These are phyloP conservation scores for Antennarius maculatus DNA, from an alignment of 2,797 vertebrate species.

Conservation along the genomic window DNA sequence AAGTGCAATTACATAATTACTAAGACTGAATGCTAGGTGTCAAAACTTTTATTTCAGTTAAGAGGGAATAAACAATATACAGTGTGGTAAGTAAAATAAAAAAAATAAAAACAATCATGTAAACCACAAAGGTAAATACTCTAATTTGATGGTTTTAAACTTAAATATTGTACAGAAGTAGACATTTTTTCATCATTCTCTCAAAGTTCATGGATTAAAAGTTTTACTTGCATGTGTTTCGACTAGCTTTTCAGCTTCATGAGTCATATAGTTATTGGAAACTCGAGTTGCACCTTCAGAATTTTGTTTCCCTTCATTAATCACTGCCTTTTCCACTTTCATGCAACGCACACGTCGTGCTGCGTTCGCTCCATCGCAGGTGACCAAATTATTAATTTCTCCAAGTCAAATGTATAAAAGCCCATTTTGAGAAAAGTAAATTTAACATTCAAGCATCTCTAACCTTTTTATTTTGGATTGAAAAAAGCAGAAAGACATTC, in stretches of 20 bases:
- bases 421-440: conserved; percentile 29
- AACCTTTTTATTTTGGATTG: conserved; percentile 14
- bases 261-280: conserved; percentile 51
- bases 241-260: conserved; percentile 55
- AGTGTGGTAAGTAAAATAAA: conserved; percentile 35
- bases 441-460: conserved; percentile 34
- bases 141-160: conserved; percentile 61
- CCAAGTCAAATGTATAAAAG: conserved; percentile 27
- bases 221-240: conserved; percentile 47
- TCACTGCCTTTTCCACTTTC: conserved; percentile 55
- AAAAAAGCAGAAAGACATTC: conserved; percentile 72
- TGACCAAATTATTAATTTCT: conserved; percentile 61
- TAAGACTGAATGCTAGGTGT: conserved; percentile 76
- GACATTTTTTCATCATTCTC: conserved; percentile 46
- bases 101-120: conserved; percentile 38
- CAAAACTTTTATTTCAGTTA: conserved; percentile 64
- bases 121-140: conserved; percentile 45
- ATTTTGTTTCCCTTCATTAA: conserved; percentile 32
- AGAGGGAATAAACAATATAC: conserved; percentile 67
- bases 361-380: conserved; percentile 59
- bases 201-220: conserved; percentile 47
- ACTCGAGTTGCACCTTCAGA: conserved; percentile 57
- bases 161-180: conserved; percentile 62
- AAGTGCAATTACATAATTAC: conserved; percentile 84
- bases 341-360: conserved; percentile 55